Conservation (phyloP, 1,140 invertebrate genomes). For the Drosophila nasuta region DNA sequence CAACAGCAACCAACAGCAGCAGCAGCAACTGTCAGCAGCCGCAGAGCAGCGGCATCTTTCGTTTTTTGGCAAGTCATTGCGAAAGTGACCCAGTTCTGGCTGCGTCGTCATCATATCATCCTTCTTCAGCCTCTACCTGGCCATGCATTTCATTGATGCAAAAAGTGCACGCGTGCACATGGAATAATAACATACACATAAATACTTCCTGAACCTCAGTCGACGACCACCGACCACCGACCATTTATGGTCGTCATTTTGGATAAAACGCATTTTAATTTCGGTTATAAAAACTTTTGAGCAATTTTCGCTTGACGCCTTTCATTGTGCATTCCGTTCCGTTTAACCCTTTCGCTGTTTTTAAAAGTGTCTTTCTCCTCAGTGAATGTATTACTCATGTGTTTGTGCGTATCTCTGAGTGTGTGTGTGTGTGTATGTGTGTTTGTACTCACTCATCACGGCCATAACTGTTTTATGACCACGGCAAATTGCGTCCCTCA, state of each 20-base stretch:
- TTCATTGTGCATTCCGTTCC: slow-evolving; percentile 64
- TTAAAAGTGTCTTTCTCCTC: slow-evolving; percentile 43
- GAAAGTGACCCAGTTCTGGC: slow-evolving; percentile 78
- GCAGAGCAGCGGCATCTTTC: slow-evolving; percentile 50
- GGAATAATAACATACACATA: background rate
- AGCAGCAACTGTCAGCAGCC: slow-evolving; percentile 21
- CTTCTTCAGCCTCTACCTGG: slow-evolving; percentile 60
- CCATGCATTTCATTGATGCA: slow-evolving; percentile 71
- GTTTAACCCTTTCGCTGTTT: slow-evolving; percentile 73
- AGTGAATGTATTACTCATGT: background rate
- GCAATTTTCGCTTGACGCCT: slow-evolving; percentile 67
- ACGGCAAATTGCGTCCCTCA: slow-evolving; percentile 34
- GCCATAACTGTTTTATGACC: slow-evolving; percentile 62
- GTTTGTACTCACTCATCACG: slow-evolving; percentile 59
- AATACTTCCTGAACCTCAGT: slow-evolving; percentile 61
- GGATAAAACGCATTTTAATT: slow-evolving; percentile 80
- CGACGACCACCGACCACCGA: slow-evolving; percentile 11
- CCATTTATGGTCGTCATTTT: slow-evolving; percentile 60
- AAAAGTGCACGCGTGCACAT: slow-evolving; percentile 59
- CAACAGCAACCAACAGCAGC: slow-evolving; percentile 29
- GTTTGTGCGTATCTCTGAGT: slow-evolving; percentile 4
- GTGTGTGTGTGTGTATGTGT: slow-evolving; percentile 12
- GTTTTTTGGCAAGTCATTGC: slow-evolving; percentile 80
- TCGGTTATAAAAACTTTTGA: slow-evolving; percentile 69
- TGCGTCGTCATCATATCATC: slow-evolving; percentile 25